A percentile compares a stretch with the other conserved stretches of the same genome.
Conservation (phyloP, 1,140 invertebrate species). For the Phortica variegata region DNA sequence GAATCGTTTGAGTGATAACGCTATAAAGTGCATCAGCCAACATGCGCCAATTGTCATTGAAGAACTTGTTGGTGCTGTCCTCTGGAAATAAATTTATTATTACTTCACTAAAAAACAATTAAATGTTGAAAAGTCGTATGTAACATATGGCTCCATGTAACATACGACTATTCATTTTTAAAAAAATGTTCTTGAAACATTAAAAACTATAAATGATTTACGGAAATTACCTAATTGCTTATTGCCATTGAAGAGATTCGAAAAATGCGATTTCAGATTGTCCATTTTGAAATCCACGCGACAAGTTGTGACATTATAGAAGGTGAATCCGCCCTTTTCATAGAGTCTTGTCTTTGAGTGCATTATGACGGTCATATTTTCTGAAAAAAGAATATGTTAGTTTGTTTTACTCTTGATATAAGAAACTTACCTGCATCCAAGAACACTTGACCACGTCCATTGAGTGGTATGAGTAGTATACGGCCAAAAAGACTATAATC, state of each 20-base stretch:
- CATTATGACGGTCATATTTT: conserved; percentile 61
- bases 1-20: conserved; percentile 67
- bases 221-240: conserved; percentile 42
- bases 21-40: conserved; percentile 66
- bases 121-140: background rate
- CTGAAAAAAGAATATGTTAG: conserved; percentile 6
- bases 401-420: background rate
- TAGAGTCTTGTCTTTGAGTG: conserved; percentile 64
- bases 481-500: conserved; percentile 70
- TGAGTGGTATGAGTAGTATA: conserved; percentile 69
- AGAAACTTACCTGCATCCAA: conserved; percentile 63
- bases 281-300: conserved; percentile 50
- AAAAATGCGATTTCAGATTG: conserved; percentile 46
- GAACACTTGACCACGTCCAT: conserved; percentile 68
- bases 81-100: conserved; percentile 54
- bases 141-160: too few relatives aligned
- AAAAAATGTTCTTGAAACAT: background rate
- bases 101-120: too few relatives aligned
- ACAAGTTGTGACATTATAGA: conserved; percentile 64
- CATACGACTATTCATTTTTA: too few relatives aligned
- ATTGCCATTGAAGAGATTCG: conserved; percentile 50
- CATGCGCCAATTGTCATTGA: conserved; percentile 70
- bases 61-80: conserved; percentile 69
- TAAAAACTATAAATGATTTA: background rate
- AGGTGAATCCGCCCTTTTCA: conserved; percentile 62